Evolutionary conservation across 2,797 vertebrate genomes (phyloP).

Genomic region (Muscicapa striata): DNA sequence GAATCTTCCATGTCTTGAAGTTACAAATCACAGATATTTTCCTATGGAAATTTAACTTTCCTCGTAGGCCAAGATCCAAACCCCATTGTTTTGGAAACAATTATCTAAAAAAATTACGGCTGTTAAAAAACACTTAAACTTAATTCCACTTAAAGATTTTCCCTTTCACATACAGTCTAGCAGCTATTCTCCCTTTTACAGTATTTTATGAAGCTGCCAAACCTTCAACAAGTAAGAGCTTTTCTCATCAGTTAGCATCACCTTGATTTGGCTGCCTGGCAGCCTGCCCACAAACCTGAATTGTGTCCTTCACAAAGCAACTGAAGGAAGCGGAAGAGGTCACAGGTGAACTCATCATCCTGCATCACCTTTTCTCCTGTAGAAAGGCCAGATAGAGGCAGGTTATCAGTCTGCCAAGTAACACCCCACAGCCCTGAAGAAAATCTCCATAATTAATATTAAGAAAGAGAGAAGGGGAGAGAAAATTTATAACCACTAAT

Average conservation of each 20-base stretch:
- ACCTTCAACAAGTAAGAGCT: background rate
- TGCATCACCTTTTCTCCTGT: slow-evolving; percentile 97
- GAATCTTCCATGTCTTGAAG: background rate
- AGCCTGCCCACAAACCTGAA: slow-evolving; percentile 83
- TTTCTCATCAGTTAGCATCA: background rate
- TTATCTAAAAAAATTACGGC: background rate
- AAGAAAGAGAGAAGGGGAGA: background rate
- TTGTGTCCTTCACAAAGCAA: slow-evolving; percentile 97
- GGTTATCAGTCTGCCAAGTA: slow-evolving; percentile 15
- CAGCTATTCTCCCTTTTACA: background rate
- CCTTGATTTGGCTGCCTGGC: background rate
- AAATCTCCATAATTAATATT: slow-evolving; percentile 1
- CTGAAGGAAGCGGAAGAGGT: slow-evolving; percentile 97
- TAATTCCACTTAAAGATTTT: background rate
- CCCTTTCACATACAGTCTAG: background rate
- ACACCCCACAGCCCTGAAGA: background rate
- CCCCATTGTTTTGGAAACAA: background rate
- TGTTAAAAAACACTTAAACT: background rate
- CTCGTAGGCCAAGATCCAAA: background rate
- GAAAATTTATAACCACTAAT: slow-evolving; percentile 40
- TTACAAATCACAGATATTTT: background rate
- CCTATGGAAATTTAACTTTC: background rate
- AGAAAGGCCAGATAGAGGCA: slow-evolving; percentile 64
- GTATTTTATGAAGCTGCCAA: background rate
- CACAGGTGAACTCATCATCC: slow-evolving; percentile 96